A percentile compares a stretch with the other conserved stretches of the same genome.
Evolutionary conservation across 2,888 invertebrate genomes (phyloP).

Genomic region (Unio delphinus): DNA sequence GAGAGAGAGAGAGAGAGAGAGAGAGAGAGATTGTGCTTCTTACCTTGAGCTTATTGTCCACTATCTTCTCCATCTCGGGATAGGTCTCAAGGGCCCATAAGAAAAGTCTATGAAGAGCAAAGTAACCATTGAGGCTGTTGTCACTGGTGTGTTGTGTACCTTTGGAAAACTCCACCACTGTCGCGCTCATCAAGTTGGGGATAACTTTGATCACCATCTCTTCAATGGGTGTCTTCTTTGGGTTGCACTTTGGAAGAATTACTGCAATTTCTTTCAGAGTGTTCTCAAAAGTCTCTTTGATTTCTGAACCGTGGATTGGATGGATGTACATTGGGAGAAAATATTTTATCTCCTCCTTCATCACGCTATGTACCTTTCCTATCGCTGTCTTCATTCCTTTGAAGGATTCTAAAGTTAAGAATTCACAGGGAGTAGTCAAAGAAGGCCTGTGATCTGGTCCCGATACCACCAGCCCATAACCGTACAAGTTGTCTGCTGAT

Average conservation of each 20-base stretch:
- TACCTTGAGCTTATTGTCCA: conserved; percentile 51
- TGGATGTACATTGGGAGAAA: conserved; percentile 60
- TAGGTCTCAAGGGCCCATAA: conserved; percentile 62
- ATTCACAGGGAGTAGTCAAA: conserved; percentile 61
- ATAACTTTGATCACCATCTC: conserved; percentile 57
- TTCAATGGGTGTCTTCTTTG: conserved; percentile 47
- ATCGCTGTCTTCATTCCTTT: conserved; percentile 54
- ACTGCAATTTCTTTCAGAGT: conserved; percentile 43
- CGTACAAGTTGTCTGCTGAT: conserved; percentile 48
- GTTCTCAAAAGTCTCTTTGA: conserved; percentile 50
- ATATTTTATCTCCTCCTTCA: conserved; percentile 58
- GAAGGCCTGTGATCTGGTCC: conserved; percentile 55
- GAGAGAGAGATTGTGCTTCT: conserved; percentile 1
- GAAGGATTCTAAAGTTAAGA: conserved; percentile 51
- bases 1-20: conserved; percentile 7
- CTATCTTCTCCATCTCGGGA: conserved; percentile 44
- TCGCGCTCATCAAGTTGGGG: conserved; percentile 62
- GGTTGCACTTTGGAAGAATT: conserved; percentile 52
- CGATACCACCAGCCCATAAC: conserved; percentile 58
- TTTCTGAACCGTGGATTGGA: conserved; percentile 48
- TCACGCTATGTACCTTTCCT: conserved; percentile 55
- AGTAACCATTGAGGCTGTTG: conserved; percentile 61
- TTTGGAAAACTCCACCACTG: conserved; percentile 63
- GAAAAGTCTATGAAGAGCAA: conserved; percentile 56
- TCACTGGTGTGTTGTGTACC: conserved; percentile 64